Base-by-base conservation (phyloP, 2,113 vertebrate species). In the Sapayoa aenigma region DNA sequence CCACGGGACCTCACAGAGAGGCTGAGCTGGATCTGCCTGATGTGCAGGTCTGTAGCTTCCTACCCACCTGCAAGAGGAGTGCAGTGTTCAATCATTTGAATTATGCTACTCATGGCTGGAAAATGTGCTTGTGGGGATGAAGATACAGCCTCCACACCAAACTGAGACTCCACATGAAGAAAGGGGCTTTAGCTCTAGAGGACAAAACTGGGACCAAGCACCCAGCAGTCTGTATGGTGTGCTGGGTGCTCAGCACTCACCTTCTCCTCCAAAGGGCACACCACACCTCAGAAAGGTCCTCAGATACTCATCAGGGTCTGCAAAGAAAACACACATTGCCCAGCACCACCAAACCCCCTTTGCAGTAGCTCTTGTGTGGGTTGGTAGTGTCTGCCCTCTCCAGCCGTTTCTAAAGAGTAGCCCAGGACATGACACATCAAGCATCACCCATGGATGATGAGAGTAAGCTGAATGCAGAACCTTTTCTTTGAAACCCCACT, bases 121-220 rank as follows among this genome's bases (percentile, higher is more conserved):
- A 56, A 59, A 12, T 0, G 0, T 31, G 46, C 25, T 49, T 12
- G 0, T 31, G 59, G 42, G 14, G 11, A 16, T 16, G 44, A 47
- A 6, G 65, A 28, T 9, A n/a, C 19, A 52, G 56, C 14, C 37
- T 42, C 44, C 67, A 59, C 1, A 2, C 39, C 23, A 14, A 52
- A 3, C 8, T 3, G 3, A 50, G 23, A 62, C 9, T 42, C 24
- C 20, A 2, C 9, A 6, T 3, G 35, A 56, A 52, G 44, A 19
- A 2, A 60, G 28, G 44, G 28, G 6, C 15, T 68, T 73, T 2
- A 5, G 28, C 16, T 60, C 52, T 83, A 41, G 13, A 11, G 35
- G 41, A 66, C 46, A 42, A 17, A 63, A 23, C 66, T 13, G 6
- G 31, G 52, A 62, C 17, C 30, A 16, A 69, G 23, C 44, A 63